These are phyloP conservation scores for Strix uralensis DNA, from an alignment of 2,113 vertebrate species.

Conservation along the genomic window DNA sequence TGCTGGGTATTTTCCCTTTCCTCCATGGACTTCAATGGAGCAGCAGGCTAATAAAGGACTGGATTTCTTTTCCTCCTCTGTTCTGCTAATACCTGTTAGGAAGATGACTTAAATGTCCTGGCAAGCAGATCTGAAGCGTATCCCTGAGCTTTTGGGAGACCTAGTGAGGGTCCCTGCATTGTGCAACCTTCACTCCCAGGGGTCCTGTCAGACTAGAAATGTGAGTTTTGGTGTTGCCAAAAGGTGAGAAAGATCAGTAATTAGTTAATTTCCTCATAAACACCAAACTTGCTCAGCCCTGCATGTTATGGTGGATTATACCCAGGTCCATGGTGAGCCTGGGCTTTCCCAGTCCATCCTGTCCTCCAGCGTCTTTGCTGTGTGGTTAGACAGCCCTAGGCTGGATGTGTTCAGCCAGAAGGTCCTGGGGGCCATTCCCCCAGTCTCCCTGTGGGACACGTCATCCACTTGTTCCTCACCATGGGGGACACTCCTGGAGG, in stretches of 20 bases:
- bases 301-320: accelerated
- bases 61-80: neutral
- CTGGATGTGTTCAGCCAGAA: neutral
- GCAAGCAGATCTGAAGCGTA: neutral
- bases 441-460: accelerated
- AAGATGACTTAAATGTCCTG: neutral
- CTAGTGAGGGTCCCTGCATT: neutral
- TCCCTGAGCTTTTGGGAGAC: neutral
- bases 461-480: neutral
- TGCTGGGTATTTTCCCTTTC: neutral
- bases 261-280: neutral
- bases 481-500: neutral
- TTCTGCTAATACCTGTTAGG: neutral
- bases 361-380: neutral
- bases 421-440: neutral
- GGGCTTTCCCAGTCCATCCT: neutral
- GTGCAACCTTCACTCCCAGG: neutral
- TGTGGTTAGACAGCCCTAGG: neutral
- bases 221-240: neutral
- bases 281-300: neutral
- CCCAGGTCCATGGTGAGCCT: neutral
- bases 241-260: neutral
- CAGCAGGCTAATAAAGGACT: neutral
- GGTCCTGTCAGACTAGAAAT: neutral
- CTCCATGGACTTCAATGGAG: neutral